These are phyloP conservation scores for Hypolimnas misippus DNA, from an alignment of 2,888 invertebrate genomes.

Conservation along the genomic window DNA sequence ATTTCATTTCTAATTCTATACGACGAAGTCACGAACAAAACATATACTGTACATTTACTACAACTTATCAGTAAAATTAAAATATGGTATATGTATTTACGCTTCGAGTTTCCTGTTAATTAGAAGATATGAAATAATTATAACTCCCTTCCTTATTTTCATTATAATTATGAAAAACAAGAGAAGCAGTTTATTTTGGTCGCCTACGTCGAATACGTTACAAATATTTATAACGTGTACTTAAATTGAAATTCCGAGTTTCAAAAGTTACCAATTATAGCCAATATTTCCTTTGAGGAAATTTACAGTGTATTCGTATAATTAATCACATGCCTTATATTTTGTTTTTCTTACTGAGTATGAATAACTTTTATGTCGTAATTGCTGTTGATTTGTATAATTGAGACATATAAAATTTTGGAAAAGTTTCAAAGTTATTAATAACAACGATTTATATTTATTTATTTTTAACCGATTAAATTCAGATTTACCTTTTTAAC, in stretches of 20 bases:
- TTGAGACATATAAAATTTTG: no score
- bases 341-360: not conserved
- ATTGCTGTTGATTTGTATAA: no score
- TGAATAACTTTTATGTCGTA: no score
- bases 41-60: not conserved
- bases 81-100: conserved; percentile 4
- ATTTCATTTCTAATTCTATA: not conserved
- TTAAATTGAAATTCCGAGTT: not conserved
- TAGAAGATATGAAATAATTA: conserved; percentile 27
- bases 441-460: no score
- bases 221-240: not conserved
- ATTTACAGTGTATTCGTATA: not conserved
- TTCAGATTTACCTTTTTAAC: no score
- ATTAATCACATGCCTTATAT: not conserved
- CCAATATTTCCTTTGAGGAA: conserved; percentile 9
- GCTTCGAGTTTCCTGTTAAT: conserved; percentile 31
- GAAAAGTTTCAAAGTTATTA: no score
- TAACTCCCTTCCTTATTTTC: conserved; percentile 23
- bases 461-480: no score
- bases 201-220: not conserved
- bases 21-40: not conserved
- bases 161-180: conserved; percentile 31
- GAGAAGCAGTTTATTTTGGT: conserved; percentile 22
- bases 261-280: not conserved
- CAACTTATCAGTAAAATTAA: not conserved